Conservation (phyloP, 2,113 vertebrate species). For the Bufo bufo region DNA sequence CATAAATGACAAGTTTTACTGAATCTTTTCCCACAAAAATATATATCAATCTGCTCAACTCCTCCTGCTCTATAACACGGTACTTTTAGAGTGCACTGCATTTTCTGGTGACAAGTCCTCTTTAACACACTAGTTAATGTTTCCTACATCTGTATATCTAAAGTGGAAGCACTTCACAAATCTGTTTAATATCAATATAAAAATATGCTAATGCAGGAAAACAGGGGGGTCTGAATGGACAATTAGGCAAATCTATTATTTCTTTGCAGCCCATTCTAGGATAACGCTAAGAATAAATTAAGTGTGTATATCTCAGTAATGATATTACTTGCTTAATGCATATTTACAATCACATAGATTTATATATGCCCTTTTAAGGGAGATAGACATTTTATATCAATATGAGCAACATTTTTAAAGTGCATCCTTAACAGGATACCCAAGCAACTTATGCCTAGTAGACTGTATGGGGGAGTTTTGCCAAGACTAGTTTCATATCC, state of each 20-base stretch:
- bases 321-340: not conserved
- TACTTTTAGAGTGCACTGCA: too few species aligned
- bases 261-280: not conserved
- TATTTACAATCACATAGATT: not conserved
- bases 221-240: not conserved
- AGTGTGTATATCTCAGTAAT: not conserved
- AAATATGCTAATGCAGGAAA: not conserved
- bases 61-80: too few species aligned
- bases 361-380: not conserved
- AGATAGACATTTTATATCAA: not conserved
- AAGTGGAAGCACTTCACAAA: not conserved
- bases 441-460: too few species aligned
- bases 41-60: too few species aligned
- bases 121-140: too few species aligned
- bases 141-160: too few species aligned
- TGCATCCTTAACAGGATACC: too few species aligned
- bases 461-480: too few species aligned
- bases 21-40: too few species aligned
- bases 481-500: too few species aligned
- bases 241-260: conserved; percentile 4
- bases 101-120: too few species aligned
- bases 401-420: not conserved
- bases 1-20: too few species aligned
- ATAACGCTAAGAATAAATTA: not conserved
- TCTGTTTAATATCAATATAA: not conserved